These are phyloP conservation scores for Zoroaster sp. DNA, from an alignment of 53 echinoderm and acorn worm genomes.

Conservation along the genomic window DNA sequence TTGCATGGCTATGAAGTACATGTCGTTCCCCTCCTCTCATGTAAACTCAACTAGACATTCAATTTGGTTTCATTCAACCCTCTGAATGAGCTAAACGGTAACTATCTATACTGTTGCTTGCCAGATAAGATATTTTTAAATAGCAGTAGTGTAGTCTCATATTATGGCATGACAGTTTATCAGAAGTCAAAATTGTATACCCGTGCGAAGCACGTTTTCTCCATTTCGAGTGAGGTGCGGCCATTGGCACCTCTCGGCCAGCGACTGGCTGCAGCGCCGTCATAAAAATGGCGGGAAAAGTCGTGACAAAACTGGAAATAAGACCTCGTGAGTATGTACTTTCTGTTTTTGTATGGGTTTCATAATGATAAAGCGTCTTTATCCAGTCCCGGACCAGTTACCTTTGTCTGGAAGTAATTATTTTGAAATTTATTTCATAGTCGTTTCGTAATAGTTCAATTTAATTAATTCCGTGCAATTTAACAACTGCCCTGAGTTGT, in stretches of 20 bases:
- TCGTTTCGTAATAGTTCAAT: no score
- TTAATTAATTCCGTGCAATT: no score
- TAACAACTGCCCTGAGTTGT: no score
- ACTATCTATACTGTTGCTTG: background rate
- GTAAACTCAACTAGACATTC: no score
- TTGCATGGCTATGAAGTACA: no score
- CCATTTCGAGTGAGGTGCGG: background rate
- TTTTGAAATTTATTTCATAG: no score
- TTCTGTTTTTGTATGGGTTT: background rate
- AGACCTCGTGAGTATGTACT: background rate
- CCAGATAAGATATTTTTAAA: no score
- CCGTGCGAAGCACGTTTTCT: constrained; percentile 2
- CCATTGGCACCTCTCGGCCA: background rate
- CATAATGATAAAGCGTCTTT: background rate
- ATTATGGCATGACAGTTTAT: no score
- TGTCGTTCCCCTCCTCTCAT: no score
- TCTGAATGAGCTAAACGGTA: background rate
- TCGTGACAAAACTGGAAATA: constrained; percentile 29
- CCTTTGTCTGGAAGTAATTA: no score
- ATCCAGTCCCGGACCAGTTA: background rate
- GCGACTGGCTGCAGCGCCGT: background rate
- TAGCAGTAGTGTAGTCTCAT: no score
- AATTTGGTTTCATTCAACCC: no score
- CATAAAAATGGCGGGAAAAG: background rate
- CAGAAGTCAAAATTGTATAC: background rate